Conservation (phyloP, 2,888 invertebrate genomes). For the Leptinotarsa peninsularis region DNA sequence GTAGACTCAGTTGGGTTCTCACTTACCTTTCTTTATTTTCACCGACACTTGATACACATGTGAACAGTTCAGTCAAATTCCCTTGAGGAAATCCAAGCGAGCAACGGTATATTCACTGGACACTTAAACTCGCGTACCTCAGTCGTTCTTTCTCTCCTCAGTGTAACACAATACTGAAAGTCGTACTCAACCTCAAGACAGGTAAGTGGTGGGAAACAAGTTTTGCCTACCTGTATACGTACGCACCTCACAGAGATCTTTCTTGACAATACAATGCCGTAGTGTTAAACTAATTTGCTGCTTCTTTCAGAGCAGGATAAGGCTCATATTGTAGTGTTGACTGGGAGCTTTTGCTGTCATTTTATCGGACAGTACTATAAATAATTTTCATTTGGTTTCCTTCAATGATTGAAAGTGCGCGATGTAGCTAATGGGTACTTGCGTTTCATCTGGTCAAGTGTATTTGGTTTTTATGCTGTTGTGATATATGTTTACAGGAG, state of each 20-base stretch:
- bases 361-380: conserved; percentile 12
- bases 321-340: not conserved
- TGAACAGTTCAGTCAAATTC: conserved; percentile 20
- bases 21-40: conserved; percentile 19
- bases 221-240: conserved; percentile 57
- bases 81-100: conserved; percentile 30
- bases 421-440: conserved; percentile 4
- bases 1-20: not conserved
- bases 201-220: conserved; percentile 62
- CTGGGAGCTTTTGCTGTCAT: conserved; percentile 17
- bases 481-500: conserved; percentile 19
- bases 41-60: conserved; percentile 23
- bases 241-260: conserved; percentile 16
- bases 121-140: conserved; percentile 43
- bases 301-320: conserved; percentile 8
- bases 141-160: conserved; percentile 38
- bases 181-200: conserved; percentile 54
- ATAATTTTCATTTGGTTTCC: conserved; percentile 27
- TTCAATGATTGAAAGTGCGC: conserved; percentile 32
- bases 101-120: conserved; percentile 43
- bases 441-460: conserved; percentile 19
- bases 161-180: conserved; percentile 53
- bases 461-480: conserved; percentile 10
- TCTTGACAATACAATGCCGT: conserved; percentile 23
- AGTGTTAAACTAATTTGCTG: conserved; percentile 16